Conservation (phyloP, 2,888 invertebrate genomes). For the Apocheima hispidaria region DNA sequence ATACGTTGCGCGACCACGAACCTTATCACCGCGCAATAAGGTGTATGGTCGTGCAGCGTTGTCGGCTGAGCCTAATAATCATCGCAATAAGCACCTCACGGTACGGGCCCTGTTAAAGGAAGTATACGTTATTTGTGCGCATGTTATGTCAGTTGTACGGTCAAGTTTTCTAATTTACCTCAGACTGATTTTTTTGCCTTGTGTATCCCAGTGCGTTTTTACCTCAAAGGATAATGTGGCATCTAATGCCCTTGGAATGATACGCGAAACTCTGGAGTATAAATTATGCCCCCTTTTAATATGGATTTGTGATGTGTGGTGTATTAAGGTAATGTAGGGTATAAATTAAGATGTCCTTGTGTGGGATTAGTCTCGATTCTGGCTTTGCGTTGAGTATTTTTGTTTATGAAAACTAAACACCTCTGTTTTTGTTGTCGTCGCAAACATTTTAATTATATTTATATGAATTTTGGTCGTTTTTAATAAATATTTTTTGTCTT, state of each 20-base stretch:
- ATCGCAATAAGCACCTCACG: too few relatives aligned
- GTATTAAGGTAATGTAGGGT: conserved; percentile 11
- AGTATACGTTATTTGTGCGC: too few relatives aligned
- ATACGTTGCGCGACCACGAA: too few relatives aligned
- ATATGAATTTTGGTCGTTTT: not conserved
- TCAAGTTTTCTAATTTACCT: not conserved
- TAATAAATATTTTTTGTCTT: not conserved
- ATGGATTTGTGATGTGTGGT: conserved; percentile 32
- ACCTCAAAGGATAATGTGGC: conserved; percentile 33
- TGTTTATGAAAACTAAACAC: not conserved
- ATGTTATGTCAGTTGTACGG: too few relatives aligned
- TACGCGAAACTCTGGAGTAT: conserved; percentile 24
- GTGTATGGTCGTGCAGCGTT: too few relatives aligned
- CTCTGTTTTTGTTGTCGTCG: not conserved
- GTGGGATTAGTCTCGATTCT: conserved; percentile 3
- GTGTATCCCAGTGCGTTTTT: not conserved
- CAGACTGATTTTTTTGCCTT: not conserved
- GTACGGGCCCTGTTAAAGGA: too few relatives aligned
- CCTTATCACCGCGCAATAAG: too few relatives aligned
- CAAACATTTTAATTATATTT: not conserved
- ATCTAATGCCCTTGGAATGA: conserved; percentile 39
- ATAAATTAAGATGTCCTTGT: conserved; percentile 16
- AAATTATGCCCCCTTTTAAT: conserved; percentile 33
- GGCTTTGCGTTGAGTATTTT: not conserved
- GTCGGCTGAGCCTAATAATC: too few relatives aligned